phyloP scores from a whole-genome alignment of 35 echinoderm and acorn worm genomes.

The Holothuria glaberrima region DNA sequence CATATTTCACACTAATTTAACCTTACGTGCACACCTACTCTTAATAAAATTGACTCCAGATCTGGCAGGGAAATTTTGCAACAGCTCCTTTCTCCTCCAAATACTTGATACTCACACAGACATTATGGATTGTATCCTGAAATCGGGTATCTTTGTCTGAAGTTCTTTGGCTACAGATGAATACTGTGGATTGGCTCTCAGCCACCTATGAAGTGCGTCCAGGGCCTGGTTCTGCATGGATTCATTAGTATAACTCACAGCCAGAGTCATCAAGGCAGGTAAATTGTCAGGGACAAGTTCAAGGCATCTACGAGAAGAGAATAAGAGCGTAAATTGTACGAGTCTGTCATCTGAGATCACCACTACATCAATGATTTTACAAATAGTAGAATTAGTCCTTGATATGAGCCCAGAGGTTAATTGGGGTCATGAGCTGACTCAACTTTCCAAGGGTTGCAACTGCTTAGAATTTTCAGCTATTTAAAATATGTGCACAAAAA shows the following conservation, averaged over 20 bases:
- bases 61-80: too few species aligned
- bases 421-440: too few species aligned
- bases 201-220: constrained; percentile 74
- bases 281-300: constrained; percentile 86
- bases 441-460: too few species aligned
- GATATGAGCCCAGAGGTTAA: too few species aligned
- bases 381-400: too few species aligned
- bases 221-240: constrained; percentile 86
- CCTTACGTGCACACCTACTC: too few species aligned
- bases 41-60: too few species aligned
- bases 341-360: too few species aligned
- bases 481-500: too few species aligned
- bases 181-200: constrained; percentile 83
- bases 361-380: neutral
- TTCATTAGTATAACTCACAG: constrained; percentile 97
- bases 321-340: too few species aligned
- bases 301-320: constrained; percentile 66
- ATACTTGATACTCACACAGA: constrained; percentile 34
- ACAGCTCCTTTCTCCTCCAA: neutral
- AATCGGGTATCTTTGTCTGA: constrained; percentile 8
- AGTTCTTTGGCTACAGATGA: constrained; percentile 57
- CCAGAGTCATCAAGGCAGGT: constrained; percentile 81
- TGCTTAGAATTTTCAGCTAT: too few species aligned
- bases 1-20: too few species aligned
- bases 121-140: constrained; percentile 53